Evolutionary conservation across 1,140 invertebrate genomes (phyloP).

Genomic region (Ladona fulva): DNA sequence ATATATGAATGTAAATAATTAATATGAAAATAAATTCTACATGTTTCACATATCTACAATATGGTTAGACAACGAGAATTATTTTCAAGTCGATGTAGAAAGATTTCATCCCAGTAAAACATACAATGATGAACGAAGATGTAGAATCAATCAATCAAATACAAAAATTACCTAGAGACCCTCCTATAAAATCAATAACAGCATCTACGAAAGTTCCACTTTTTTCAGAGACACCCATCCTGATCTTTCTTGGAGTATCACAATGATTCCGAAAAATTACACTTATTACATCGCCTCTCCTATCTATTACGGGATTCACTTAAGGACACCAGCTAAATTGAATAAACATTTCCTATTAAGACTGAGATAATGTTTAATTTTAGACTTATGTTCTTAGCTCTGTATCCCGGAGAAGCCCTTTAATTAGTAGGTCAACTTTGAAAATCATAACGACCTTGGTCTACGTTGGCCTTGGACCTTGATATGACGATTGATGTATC

Average conservation of each 20-base stretch:
- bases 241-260: too few relatives aligned
- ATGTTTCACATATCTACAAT: too few relatives aligned
- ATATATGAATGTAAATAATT: too few relatives aligned
- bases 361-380: background rate
- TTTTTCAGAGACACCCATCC: too few relatives aligned
- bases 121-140: too few relatives aligned
- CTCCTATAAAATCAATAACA: conserved; percentile 58
- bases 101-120: too few relatives aligned
- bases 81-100: too few relatives aligned
- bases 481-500: background rate
- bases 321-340: background rate
- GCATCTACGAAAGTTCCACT: conserved; percentile 44
- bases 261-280: too few relatives aligned
- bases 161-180: conserved; percentile 54
- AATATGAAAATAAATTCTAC: too few relatives aligned
- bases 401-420: background rate
- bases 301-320: too few relatives aligned
- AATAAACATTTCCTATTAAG: background rate
- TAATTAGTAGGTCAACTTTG: background rate
- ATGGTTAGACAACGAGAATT: too few relatives aligned
- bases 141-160: conserved; percentile 15
- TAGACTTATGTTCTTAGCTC: background rate
- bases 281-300: too few relatives aligned
- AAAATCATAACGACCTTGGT: conserved; percentile 5
- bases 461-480: background rate